phyloP scores from a whole-genome alignment of 1,140 invertebrate species.

The Leguminivora glycinivorella region DNA sequence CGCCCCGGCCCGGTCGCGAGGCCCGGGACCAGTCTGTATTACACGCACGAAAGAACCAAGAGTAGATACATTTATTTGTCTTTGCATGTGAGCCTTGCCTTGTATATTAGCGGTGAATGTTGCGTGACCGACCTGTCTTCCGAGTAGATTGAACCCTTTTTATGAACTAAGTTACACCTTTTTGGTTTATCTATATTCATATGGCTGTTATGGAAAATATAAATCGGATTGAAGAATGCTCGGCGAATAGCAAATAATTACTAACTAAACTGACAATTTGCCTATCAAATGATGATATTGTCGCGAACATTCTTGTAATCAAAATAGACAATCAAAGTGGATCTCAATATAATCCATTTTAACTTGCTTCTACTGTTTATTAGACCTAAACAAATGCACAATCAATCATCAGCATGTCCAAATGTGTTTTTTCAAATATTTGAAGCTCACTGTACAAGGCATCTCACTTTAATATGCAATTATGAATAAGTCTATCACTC shows the following conservation, averaged over 20 bases:
- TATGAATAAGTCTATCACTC: slow-evolving; percentile 14
- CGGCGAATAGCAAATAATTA: not conserved
- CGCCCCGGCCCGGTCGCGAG: slow-evolving; percentile 65
- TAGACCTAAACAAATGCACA: too few relatives aligned
- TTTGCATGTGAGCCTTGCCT: slow-evolving; percentile 19
- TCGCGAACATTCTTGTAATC: not conserved
- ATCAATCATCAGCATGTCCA: not conserved
- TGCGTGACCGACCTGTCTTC: not conserved
- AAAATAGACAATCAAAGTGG: not conserved
- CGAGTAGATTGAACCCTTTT: not conserved
- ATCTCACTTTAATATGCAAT: slow-evolving; percentile 19
- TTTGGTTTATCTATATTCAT: not conserved
- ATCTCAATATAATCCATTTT: not conserved
- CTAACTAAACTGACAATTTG: too few relatives aligned
- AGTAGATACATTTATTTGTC: slow-evolving; percentile 24
- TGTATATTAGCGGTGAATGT: not conserved
- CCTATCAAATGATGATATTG: not conserved
- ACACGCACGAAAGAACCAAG: slow-evolving; percentile 26
- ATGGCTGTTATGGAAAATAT: slow-evolving; percentile 1
- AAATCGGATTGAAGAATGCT: not conserved
- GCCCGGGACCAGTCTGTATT: slow-evolving; percentile 57
- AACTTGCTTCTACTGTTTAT: not conserved
- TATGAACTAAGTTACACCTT: not conserved
- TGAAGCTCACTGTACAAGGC: not conserved
- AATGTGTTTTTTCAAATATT: too few relatives aligned